phyloP scores from a whole-genome alignment of 2,113 vertebrate genomes.

The Trinectes maculatus region DNA sequence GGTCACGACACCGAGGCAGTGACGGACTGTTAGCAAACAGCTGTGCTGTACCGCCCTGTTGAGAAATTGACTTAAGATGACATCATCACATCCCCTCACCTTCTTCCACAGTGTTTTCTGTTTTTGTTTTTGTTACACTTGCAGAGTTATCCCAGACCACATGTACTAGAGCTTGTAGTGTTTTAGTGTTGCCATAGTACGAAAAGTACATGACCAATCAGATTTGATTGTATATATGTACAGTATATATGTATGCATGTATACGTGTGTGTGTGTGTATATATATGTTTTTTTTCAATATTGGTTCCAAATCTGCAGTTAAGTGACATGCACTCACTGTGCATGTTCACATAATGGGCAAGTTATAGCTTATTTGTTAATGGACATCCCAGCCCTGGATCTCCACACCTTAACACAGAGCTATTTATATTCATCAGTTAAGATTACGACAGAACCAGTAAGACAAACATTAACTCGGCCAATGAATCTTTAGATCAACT shows the following conservation, averaged over 20 bases:
- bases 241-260: too few relatives aligned
- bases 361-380: not conserved
- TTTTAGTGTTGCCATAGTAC: too few relatives aligned
- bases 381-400: not conserved
- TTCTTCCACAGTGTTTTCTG: not conserved
- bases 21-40: not conserved
- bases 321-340: not conserved
- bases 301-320: not conserved
- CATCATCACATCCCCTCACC: slow-evolving; percentile 3
- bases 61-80: slow-evolving; percentile 15
- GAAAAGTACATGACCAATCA: too few relatives aligned
- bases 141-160: too few relatives aligned
- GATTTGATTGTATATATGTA: too few relatives aligned
- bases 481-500: slow-evolving; percentile 29
- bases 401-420: slow-evolving; percentile 35
- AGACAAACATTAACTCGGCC: slow-evolving; percentile 36
- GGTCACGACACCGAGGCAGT: slow-evolving; percentile 13
- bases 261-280: too few relatives aligned
- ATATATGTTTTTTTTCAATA: too few relatives aligned
- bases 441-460: slow-evolving; percentile 11
- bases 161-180: too few relatives aligned
- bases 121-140: not conserved
- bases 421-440: slow-evolving; percentile 48
- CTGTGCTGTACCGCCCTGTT: not conserved
- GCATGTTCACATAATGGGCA: not conserved